phyloP scores from a whole-genome alignment of 2,797 vertebrate species.

The Allobates femoralis region DNA sequence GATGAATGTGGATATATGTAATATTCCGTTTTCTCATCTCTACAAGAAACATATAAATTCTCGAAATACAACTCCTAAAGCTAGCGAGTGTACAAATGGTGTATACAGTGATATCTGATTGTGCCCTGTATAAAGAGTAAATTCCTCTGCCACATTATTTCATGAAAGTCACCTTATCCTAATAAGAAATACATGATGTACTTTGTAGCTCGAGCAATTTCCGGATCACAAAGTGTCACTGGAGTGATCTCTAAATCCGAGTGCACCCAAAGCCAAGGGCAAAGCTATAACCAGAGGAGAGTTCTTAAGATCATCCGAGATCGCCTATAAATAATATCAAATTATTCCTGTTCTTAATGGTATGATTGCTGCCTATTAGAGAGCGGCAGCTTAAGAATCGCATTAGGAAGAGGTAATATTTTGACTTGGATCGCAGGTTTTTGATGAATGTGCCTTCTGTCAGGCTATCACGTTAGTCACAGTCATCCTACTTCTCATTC shows the following conservation, averaged over 20 bases:
- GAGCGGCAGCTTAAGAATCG: not conserved
- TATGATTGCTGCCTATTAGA: constrained; percentile 26
- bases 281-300: not conserved
- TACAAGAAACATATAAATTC: too few species aligned
- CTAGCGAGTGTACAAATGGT: too few species aligned
- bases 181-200: not conserved
- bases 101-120: not conserved
- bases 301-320: not conserved
- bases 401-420: constrained; percentile 54
- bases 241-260: not conserved
- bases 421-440: constrained; percentile 56
- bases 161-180: constrained; percentile 1
- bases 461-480: constrained; percentile 56
- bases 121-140: too few species aligned
- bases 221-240: not conserved
- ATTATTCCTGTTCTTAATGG: constrained; percentile 29
- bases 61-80: too few species aligned
- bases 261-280: not conserved
- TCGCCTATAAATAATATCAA: not conserved
- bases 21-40: too few species aligned
- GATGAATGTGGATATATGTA: too few species aligned
- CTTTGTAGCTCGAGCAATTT: constrained; percentile 1
- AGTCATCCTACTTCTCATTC: constrained; percentile 54
- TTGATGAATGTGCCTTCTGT: constrained; percentile 62
- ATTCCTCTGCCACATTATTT: not conserved